Conservation (phyloP, 2,888 invertebrate species). For the Zhuqinia jingwanae region DNA sequence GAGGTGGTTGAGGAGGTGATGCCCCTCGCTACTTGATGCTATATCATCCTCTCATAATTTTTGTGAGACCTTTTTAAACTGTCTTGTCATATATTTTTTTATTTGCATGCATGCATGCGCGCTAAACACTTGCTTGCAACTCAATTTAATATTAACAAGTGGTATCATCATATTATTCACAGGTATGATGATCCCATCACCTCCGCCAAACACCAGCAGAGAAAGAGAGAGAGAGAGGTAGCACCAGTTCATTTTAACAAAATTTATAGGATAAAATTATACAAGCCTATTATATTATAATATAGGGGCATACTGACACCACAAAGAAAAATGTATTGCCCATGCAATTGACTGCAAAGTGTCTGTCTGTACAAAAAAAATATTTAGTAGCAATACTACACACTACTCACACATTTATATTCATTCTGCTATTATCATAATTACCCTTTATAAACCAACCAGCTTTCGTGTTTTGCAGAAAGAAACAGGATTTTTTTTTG, state of each 20-base stretch:
- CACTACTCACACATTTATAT: no score
- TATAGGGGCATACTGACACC: conserved; percentile 19
- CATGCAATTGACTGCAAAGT: no score
- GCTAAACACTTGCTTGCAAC: conserved; percentile 30
- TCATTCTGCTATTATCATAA: conserved; percentile 21
- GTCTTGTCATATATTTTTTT: conserved; percentile 6
- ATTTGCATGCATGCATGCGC: not conserved
- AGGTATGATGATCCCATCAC: not conserved
- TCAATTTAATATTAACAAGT: conserved; percentile 32
- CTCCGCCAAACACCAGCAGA: not conserved
- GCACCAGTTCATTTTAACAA: no score
- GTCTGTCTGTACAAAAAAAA: no score
- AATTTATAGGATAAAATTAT: no score
- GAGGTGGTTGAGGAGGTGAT: conserved; percentile 45
- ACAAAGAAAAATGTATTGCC: not conserved
- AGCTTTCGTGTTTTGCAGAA: conserved; percentile 14
- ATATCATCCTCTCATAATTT: not conserved
- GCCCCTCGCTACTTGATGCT: conserved; percentile 28
- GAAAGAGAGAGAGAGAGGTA: no score
- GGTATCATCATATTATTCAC: not conserved
- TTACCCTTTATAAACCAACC: conserved; percentile 49
- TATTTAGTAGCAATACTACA: no score
- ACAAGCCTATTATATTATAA: no score
- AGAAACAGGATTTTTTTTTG: conserved; percentile 45
- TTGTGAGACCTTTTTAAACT: not conserved